Evolutionary conservation across 1,140 invertebrate species (phyloP), one percentile per base, ranked within the genome.

Genomic region (Calephelis nemesis): DNA sequence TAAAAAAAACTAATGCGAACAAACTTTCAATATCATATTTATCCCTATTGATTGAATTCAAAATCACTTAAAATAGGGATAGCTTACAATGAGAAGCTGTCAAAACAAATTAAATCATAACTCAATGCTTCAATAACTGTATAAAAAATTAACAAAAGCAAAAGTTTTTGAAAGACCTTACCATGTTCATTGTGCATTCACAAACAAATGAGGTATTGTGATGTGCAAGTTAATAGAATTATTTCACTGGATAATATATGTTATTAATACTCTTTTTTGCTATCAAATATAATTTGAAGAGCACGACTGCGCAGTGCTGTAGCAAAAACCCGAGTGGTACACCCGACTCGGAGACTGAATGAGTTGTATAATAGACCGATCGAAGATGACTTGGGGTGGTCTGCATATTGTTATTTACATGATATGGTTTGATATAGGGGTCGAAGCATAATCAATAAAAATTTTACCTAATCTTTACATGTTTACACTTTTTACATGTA

Each of bases 21-120:
- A 7, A 47, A 60, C 2, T n/a, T 45, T 40, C n/a, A 11, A 47
- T 58, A 54, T 45, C n/a, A 63, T 63, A 15, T 45, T 45, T 45
- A 13, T 19, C 54, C 40, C 50, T 52, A 45, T 54, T 48, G 15
- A 47, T 66, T 66, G 54, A 66, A 13, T 45, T 54, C 54, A 58
- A 66, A 66, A 58, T 58, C 30, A 19, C 54, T 12, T 39, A 9
- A 39, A 58, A 77, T 79, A 79, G 74, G 78, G 67, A 82, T 76
- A 78, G 63, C 67, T 72, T 69, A 83, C 81, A 86, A 83, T 87
- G 81, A 81, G 81, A 82, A 77, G 82, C 84, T 88, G 88, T 88
- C 88, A 88, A 82, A 90, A 90, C 85, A 85, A 79, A 88, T 90
- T 81, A 86, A 80, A 89, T 88, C 88, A 90, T 90, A 89, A 88